A percentile compares a stretch with the other conserved stretches of the same genome.
phyloP scores from a whole-genome alignment of 1,140 invertebrate species.

The Pararge aegeria region DNA sequence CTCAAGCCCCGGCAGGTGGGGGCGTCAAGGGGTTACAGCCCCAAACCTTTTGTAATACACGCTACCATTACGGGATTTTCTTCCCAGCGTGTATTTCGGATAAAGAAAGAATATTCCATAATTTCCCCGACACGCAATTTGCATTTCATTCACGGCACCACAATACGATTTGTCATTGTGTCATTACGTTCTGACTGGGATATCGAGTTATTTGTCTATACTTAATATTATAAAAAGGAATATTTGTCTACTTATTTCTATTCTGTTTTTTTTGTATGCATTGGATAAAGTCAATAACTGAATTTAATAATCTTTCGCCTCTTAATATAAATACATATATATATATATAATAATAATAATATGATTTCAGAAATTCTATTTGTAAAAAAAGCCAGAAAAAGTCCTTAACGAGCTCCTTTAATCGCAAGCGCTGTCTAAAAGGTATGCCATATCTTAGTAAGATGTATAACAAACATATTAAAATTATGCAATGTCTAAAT shows the following conservation, averaged over 20 bases:
- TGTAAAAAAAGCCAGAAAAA: too few species aligned
- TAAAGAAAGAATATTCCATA: slow-evolving; percentile 39
- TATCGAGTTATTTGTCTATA: slow-evolving; percentile 24
- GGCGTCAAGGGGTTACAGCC: slow-evolving; percentile 44
- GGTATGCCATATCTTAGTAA: too few species aligned
- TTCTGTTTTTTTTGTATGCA: too few species aligned
- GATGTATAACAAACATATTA: too few species aligned
- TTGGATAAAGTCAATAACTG: too few species aligned
- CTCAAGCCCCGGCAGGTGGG: slow-evolving; percentile 32
- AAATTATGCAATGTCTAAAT: too few species aligned
- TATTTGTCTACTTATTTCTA: neutral
- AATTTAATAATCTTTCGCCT: too few species aligned
- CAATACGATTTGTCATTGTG: slow-evolving; percentile 45
- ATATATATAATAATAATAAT: too few species aligned
- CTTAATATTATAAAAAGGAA: neutral
- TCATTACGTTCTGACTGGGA: slow-evolving; percentile 30
- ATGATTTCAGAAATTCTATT: too few species aligned
- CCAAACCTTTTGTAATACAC: slow-evolving; percentile 45
- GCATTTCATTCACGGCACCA: slow-evolving; percentile 38
- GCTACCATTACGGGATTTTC: slow-evolving; percentile 40
- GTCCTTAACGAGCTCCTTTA: too few species aligned
- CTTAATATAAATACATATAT: too few species aligned
- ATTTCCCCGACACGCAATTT: slow-evolving; percentile 44
- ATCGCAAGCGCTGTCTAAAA: too few species aligned
- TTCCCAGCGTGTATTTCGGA: slow-evolving; percentile 41